Base-by-base conservation (phyloP, 2,113 vertebrate genomes). In the Stictonetta naevosa region DNA sequence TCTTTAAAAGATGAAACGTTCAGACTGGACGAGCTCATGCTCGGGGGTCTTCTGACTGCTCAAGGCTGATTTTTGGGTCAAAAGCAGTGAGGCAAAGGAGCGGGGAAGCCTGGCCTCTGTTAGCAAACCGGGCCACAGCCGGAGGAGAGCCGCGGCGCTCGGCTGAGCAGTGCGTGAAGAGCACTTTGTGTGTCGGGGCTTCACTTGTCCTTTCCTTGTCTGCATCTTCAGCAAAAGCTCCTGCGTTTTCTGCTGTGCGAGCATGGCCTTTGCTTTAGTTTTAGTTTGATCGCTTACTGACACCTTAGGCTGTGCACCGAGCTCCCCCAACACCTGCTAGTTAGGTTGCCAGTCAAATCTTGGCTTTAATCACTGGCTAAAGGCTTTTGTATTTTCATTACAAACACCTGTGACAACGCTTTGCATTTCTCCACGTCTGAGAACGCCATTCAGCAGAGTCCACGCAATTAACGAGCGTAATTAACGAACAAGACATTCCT, bases 181-280 rank as follows among this genome's bases (percentile, higher is more conserved):
- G 56, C 11, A 8, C 7, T 28, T 69, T 0, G 0, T 29, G 56
- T 58, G 60, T 69, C 1, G 13, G 46, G 4, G 34, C 17, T 66
- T 67, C 13, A 6, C 3, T 11, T 88, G 71, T 36, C 52, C n/a
- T 71, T 87, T 56, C 20, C 78, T 73, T 77, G 21, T 48, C 29
- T 67, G 15, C 50, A 64, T 56, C n/a, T 56, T 71, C 52, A 73
- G 25, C 53, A 48, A 36, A 88, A 56, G n/a, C 3, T 44, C 6
- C 0, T 20, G 10, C 0, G 1, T 16, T 6, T 66, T 85, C 26
- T 21, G 48, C 83, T 59, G 53, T 21, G 18, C 52, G 8, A 38
- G 40, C 84, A 52, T 6, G 20, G 19, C 18, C 23, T 62, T 73
- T 81, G 80, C 56, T 74, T 55, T 17, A 77, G 20, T 10, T 60